These are phyloP conservation scores for Drosophila rellima DNA, from an alignment of 2,888 invertebrate species.

Conservation along the genomic window DNA sequence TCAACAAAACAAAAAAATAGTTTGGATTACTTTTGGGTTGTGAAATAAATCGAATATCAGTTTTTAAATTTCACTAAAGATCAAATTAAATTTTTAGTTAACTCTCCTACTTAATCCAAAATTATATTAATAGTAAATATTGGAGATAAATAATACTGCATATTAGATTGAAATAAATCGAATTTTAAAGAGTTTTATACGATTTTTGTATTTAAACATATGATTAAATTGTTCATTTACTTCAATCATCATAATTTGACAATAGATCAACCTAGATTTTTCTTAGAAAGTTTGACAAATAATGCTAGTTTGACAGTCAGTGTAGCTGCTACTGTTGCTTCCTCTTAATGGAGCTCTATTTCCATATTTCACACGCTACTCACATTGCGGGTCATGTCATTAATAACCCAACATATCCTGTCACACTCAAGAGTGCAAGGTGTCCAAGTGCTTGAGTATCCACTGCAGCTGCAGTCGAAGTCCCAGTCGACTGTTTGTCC, in stretches of 20 bases:
- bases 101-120: no score
- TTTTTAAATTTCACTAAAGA: no score
- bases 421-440: conserved; percentile 45
- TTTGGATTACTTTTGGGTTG: no score
- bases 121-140: no score
- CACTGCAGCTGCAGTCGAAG: conserved; percentile 41
- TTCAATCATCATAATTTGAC: no score
- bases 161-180: no score
- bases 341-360: conserved; percentile 7
- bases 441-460: conserved; percentile 48
- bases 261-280: not conserved
- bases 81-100: no score
- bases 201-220: no score
- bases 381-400: conserved; percentile 44
- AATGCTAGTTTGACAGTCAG: conserved; percentile 2
- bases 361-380: conserved; percentile 61
- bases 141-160: no score
- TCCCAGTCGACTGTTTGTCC: conserved; percentile 23
- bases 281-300: not conserved
- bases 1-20: not conserved
- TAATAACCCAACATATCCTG: conserved; percentile 54
- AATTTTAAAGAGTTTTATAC: no score
- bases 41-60: no score
- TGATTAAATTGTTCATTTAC: no score
- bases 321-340: not conserved